These are phyloP conservation scores for Cyprinus carpio DNA, from an alignment of 2,113 vertebrate genomes.

Conservation along the genomic window DNA sequence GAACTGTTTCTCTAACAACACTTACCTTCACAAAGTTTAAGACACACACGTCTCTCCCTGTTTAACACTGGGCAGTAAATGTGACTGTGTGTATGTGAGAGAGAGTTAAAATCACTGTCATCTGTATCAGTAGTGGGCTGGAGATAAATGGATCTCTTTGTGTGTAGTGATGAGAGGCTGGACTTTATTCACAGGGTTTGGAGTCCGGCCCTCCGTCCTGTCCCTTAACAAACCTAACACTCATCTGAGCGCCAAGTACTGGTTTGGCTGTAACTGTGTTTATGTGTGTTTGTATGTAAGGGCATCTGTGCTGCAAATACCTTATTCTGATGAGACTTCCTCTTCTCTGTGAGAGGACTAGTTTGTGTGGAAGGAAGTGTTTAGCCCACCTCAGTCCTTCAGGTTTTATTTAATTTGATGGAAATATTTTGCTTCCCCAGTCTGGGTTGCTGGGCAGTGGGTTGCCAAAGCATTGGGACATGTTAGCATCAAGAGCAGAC, in stretches of 20 bases:
- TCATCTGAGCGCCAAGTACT: conserved; percentile 35
- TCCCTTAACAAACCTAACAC: conserved; percentile 49
- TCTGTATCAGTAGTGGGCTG: conserved; percentile 41
- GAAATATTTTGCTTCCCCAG: no score
- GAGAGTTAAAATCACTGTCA: conserved; percentile 29
- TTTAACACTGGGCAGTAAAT: no score
- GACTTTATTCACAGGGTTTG: conserved; percentile 46
- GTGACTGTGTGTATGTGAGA: background rate
- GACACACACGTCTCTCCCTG: no score
- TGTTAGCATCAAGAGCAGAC: background rate
- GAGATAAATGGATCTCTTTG: conserved; percentile 55
- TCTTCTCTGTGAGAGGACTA: conserved; percentile 3
- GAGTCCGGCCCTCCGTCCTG: conserved; percentile 41
- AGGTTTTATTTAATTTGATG: conserved; percentile 37
- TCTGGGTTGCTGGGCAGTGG: conserved; percentile 54
- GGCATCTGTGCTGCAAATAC: background rate
- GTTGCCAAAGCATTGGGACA: background rate
- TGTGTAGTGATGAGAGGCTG: conserved; percentile 38
- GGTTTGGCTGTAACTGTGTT: conserved; percentile 34
- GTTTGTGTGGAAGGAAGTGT: no score
- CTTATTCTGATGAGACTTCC: conserved; percentile 26
- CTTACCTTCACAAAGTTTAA: no score
- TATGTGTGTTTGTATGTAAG: conserved; percentile 32
- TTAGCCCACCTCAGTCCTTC: background rate
- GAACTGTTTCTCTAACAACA: no score